Conservation (phyloP, 2,797 vertebrate species). For the Chrosomus eos region DNA sequence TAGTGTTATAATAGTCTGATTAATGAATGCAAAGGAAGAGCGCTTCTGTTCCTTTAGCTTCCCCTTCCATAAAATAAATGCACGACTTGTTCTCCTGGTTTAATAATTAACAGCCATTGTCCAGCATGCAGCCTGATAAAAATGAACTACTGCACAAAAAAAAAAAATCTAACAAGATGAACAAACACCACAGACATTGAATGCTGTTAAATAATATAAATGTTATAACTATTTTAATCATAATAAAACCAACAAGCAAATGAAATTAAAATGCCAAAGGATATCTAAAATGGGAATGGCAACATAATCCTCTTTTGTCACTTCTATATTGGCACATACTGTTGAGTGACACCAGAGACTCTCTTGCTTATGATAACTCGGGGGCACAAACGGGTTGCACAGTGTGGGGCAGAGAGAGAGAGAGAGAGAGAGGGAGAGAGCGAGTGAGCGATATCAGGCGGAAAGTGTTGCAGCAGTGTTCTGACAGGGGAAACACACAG, state of each 20-base stretch:
- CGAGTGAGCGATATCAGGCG: constrained; percentile 61
- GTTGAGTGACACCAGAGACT: constrained; percentile 63
- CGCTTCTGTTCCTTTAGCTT: constrained; percentile 45
- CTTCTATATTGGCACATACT: constrained; percentile 19
- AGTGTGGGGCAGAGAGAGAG: constrained; percentile 23
- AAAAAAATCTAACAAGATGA: background rate
- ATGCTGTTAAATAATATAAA: background rate
- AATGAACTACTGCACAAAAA: constrained; percentile 12
- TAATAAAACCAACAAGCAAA: background rate
- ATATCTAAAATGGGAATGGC: background rate
- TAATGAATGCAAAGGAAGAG: constrained; percentile 23
- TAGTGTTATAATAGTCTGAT: constrained; percentile 19
- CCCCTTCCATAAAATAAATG: constrained; percentile 44
- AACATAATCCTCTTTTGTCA: constrained; percentile 41
- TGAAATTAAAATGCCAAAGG: background rate
- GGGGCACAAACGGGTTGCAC: constrained; percentile 24
- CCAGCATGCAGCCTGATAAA: constrained; percentile 40
- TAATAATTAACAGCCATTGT: constrained; percentile 70
- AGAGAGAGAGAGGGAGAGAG: constrained; percentile 21
- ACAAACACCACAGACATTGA: background rate
- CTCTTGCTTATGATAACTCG: constrained; percentile 33
- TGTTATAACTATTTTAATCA: background rate
- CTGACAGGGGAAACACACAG: constrained; percentile 58
- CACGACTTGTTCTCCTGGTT: constrained; percentile 15
- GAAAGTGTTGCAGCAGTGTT: constrained; percentile 50